Conservation (phyloP, 2,888 invertebrate genomes). For the Lithosia quadra region DNA sequence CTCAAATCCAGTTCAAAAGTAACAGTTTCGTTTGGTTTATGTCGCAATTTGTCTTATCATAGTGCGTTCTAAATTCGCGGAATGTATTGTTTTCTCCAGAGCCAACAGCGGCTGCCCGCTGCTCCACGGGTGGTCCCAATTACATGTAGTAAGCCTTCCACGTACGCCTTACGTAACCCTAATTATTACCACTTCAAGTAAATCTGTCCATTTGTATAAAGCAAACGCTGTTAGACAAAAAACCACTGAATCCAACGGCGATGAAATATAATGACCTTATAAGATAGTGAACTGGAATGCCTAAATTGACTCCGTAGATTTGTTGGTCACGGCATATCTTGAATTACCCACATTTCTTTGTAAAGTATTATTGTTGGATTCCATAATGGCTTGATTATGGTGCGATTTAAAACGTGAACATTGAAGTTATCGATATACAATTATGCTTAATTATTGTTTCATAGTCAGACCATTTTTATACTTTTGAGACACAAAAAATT, state of each 20-base stretch:
- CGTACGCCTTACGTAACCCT: constrained; percentile 65
- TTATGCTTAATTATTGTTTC: constrained; percentile 30
- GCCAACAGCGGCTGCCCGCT: constrained; percentile 51
- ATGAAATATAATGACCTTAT: constrained; percentile 54
- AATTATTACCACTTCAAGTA: constrained; percentile 74
- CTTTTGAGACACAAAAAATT: constrained; percentile 23
- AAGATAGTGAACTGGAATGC: constrained; percentile 58
- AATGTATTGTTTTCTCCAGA: constrained; percentile 55
- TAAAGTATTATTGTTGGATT: constrained; percentile 29
- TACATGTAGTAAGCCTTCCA: constrained; percentile 60
- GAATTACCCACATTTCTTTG: constrained; percentile 41
- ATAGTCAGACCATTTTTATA: constrained; percentile 20
- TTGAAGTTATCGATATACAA: constrained; percentile 32
- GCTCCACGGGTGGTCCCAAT: constrained; percentile 74
- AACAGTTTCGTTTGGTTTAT: constrained; percentile 40
- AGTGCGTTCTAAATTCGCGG: constrained; percentile 65
- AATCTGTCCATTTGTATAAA: constrained; percentile 62
- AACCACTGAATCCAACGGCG: constrained; percentile 58
- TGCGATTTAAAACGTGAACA: constrained; percentile 30
- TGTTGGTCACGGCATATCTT: constrained; percentile 52
- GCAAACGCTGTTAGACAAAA: constrained; percentile 59
- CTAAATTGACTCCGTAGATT: constrained; percentile 60
- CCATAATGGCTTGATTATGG: constrained; percentile 33
- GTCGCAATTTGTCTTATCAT: constrained; percentile 57
- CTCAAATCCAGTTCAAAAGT: constrained; percentile 28